These are phyloP conservation scores for Conopomorpha cramerella DNA, from an alignment of 1,140 invertebrate species.

Conservation along the genomic window DNA sequence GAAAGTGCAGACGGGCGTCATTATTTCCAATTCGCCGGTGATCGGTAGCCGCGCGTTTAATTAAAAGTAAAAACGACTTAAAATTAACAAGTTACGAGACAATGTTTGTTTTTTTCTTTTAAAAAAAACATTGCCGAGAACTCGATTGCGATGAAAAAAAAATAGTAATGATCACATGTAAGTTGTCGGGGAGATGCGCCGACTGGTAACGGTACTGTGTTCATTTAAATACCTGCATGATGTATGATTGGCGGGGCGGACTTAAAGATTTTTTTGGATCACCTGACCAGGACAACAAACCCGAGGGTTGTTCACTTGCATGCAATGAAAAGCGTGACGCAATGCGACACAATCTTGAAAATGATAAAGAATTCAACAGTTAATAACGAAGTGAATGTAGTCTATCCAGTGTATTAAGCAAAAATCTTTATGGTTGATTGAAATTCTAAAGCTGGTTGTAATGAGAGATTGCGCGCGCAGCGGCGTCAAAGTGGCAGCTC, in stretches of 20 bases:
- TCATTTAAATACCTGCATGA: slow-evolving; percentile 28
- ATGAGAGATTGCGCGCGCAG: slow-evolving; percentile 14
- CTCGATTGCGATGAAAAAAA: slow-evolving; percentile 42
- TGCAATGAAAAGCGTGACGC: no score
- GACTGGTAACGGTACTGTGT: slow-evolving; percentile 42
- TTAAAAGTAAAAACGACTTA: slow-evolving; percentile 11
- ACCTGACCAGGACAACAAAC: no score
- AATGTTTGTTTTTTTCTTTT: slow-evolving; percentile 42
- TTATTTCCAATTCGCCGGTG: not conserved
- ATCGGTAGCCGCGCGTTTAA: slow-evolving; percentile 7
- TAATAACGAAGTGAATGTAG: slow-evolving; percentile 28
- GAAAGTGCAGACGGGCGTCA: not conserved
- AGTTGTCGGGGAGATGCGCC: slow-evolving; percentile 23
- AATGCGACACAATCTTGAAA: no score
- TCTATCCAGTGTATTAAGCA: slow-evolving; percentile 21
- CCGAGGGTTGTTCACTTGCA: no score
- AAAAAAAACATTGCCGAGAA: slow-evolving; percentile 26
- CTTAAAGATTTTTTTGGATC: no score
- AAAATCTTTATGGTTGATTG: slow-evolving; percentile 23
- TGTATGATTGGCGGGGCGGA: slow-evolving; percentile 18
- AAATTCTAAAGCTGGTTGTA: slow-evolving; percentile 21
- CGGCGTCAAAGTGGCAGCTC: slow-evolving; percentile 15
- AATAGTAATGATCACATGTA: slow-evolving; percentile 38
- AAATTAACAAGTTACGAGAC: slow-evolving; percentile 12
- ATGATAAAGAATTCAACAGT: slow-evolving; percentile 14